These are phyloP conservation scores for Diceros bicornis DNA, from an alignment of 2,797 vertebrate species.

Conservation along the genomic window DNA sequence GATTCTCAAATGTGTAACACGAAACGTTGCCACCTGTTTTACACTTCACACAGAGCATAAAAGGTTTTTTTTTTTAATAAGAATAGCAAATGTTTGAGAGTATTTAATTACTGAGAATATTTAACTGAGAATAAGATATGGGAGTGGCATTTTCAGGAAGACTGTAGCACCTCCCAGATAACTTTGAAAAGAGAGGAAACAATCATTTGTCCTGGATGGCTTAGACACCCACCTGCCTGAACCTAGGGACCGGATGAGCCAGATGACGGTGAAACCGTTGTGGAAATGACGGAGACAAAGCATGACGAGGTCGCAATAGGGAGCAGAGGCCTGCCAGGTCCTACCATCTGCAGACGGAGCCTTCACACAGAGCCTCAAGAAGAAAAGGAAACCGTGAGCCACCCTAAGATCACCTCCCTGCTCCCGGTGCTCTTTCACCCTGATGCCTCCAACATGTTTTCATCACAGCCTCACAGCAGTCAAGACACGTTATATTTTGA, in stretches of 20 bases:
- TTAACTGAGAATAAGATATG: background rate
- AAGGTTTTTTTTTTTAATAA: background rate
- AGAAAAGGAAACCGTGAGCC: background rate
- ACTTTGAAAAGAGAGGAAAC: background rate
- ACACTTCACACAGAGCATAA: background rate
- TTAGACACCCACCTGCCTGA: background rate
- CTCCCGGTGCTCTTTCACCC: background rate
- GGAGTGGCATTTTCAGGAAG: background rate
- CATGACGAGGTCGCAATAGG: background rate
- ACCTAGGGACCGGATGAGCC: background rate
- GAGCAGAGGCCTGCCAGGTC: background rate
- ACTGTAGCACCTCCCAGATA: background rate
- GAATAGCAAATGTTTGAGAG: background rate
- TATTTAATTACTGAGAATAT: background rate
- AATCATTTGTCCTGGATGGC: background rate
- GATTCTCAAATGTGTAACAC: background rate
- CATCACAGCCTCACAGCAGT: background rate
- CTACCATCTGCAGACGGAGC: no score
- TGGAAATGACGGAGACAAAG: no score
- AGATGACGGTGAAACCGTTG: accelerated
- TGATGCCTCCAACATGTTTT: background rate
- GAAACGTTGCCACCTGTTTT: background rate
- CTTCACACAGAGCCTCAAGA: background rate
- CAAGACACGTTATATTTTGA: background rate
- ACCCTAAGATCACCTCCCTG: background rate